Percentiles rank a stretch among this genome's conserved stretches.
These are phyloP conservation scores for Biston betularia DNA, from an alignment of 2,888 invertebrate species.

Conservation along the genomic window DNA sequence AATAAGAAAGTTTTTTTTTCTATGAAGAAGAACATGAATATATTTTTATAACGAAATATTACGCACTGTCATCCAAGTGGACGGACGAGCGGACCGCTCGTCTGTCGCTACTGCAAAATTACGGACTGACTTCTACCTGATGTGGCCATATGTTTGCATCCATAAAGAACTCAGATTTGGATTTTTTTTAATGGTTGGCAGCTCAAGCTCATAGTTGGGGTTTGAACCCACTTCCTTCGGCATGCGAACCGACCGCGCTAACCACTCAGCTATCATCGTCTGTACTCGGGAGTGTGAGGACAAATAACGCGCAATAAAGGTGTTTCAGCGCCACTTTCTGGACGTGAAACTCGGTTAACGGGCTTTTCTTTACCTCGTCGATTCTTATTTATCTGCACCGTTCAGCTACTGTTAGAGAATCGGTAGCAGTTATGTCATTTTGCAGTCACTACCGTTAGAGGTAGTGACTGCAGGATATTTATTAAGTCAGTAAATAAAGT, in stretches of 20 bases:
- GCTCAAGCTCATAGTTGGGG: too few species aligned
- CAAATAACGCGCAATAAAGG: background rate
- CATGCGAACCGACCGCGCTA: too few species aligned
- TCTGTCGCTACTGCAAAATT: constrained; percentile 1
- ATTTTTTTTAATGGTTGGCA: too few species aligned
- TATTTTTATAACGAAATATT: too few species aligned
- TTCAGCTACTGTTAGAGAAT: background rate
- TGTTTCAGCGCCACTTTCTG: background rate
- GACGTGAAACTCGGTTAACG: background rate
- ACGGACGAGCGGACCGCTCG: background rate
- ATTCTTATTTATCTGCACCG: background rate
- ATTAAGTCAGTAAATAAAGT: background rate
- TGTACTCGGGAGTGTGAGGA: background rate
- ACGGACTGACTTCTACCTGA: background rate
- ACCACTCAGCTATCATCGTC: too few species aligned
- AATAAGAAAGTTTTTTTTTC: too few species aligned
- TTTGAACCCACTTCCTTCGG: too few species aligned
- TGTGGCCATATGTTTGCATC: background rate
- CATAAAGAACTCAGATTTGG: background rate
- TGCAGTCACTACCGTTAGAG: background rate
- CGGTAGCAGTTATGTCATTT: background rate
- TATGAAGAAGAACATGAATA: too few species aligned
- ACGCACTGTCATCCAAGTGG: background rate
- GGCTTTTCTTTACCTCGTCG: background rate
- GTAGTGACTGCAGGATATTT: background rate